Percentiles rank a stretch among this genome's conserved stretches.
Conservation (phyloP, 2,888 invertebrate species). For the Lycophotia porphyrea region DNA sequence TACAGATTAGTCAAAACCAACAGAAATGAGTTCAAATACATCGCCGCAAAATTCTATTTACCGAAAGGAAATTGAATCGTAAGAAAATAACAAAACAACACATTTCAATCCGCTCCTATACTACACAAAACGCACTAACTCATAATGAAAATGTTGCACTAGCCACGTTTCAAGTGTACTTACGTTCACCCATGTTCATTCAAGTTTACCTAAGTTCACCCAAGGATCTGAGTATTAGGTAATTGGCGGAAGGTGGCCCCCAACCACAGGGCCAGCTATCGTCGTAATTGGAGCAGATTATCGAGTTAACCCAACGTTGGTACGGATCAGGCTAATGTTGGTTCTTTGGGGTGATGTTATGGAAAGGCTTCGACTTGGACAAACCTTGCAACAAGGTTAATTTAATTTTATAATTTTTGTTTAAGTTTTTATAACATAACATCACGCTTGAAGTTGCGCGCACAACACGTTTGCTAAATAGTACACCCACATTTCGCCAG, state of each 20-base stretch:
- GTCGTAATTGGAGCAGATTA: constrained; percentile 69
- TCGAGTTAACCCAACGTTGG: constrained; percentile 54
- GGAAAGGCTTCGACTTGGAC: not conserved
- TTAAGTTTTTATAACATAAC: no score
- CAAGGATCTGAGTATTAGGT: constrained; percentile 57
- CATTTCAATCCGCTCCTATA: constrained; percentile 8
- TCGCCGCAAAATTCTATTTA: constrained; percentile 2
- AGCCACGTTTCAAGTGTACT: constrained; percentile 13
- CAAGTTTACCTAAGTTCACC: constrained; percentile 19
- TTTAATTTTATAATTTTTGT: no score
- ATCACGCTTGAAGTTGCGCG: no score
- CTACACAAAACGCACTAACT: constrained; percentile 6
- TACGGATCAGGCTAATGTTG: constrained; percentile 14
- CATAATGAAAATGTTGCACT: constrained; percentile 13
- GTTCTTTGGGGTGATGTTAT: not conserved
- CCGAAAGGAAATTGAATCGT: constrained; percentile 18
- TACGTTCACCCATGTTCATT: not conserved
- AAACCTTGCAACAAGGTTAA: not conserved
- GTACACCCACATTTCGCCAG: no score
- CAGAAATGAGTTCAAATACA: not conserved
- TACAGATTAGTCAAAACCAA: not conserved
- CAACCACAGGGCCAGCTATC: constrained; percentile 62
- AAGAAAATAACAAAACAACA: constrained; percentile 6
- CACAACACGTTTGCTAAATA: no score
- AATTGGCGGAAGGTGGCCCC: constrained; percentile 68